Conservation (phyloP, 2,113 vertebrate species). For the Barnardius zonarius region DNA sequence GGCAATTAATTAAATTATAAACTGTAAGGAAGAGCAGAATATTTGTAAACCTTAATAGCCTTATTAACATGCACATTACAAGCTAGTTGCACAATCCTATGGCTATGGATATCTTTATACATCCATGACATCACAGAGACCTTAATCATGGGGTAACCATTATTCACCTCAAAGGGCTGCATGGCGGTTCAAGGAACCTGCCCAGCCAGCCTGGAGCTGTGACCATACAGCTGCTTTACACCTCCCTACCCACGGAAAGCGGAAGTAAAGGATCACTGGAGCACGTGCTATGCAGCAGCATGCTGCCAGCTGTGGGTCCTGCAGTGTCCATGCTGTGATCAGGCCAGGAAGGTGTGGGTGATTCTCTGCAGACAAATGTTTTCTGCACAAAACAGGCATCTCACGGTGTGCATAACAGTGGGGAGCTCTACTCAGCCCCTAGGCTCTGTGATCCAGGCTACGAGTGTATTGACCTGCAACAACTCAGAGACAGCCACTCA, state of each 20-base stretch:
- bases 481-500: neutral
- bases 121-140: neutral
- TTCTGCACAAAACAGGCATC: neutral
- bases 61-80: conserved; percentile 29
- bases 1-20: conserved; percentile 68
- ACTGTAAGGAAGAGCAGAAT: conserved; percentile 55
- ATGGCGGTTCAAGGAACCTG: neutral
- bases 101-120: conserved; percentile 2
- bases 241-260: neutral
- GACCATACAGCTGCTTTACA: neutral
- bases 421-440: neutral
- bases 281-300: accelerated
- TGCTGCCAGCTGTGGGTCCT: accelerated
- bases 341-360: accelerated
- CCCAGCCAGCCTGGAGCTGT: neutral
- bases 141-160: neutral
- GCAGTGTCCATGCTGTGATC: too few species aligned
- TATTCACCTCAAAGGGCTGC: neutral
- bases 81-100: conserved; percentile 7
- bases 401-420: neutral
- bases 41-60: conserved; percentile 42
- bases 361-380: neutral
- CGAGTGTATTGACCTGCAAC: neutral
- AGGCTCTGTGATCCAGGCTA: neutral
- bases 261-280: neutral